Conservation (phyloP, 2,797 vertebrate species). For the Selene dorsalis region DNA sequence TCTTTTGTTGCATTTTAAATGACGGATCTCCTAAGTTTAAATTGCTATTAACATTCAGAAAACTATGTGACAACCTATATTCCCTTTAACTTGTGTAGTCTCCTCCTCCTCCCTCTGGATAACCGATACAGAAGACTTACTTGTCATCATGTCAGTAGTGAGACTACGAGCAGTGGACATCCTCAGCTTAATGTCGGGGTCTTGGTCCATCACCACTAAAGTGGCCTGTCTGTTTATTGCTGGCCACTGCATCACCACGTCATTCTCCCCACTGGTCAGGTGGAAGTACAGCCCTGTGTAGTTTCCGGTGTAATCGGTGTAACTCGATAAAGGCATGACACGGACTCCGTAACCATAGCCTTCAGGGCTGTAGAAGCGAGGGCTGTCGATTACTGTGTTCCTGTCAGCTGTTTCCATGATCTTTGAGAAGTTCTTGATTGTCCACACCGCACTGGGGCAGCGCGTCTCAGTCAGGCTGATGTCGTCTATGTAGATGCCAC, state of each 20-base stretch:
- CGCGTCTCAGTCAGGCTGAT: conserved; percentile 88
- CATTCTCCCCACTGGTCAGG: conserved; percentile 89
- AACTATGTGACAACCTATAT: no score
- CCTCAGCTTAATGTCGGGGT: conserved; percentile 85
- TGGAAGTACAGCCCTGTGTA: conserved; percentile 85
- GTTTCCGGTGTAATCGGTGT: conserved; percentile 77
- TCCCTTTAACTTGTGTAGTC: no score
- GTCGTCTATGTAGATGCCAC: conserved; percentile 90
- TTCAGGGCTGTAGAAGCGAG: conserved; percentile 90
- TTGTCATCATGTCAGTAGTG: conserved; percentile 80
- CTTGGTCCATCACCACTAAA: conserved; percentile 91
- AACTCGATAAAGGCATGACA: conserved; percentile 74
- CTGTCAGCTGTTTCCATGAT: conserved; percentile 70
- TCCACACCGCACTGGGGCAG: conserved; percentile 89
- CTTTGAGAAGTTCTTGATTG: conserved; percentile 85
- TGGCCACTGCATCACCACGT: conserved; percentile 91
- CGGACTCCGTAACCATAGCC: conserved; percentile 88
- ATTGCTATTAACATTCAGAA: no score
- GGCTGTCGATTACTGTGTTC: conserved; percentile 77
- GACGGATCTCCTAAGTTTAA: no score
- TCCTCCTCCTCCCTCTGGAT: background rate
- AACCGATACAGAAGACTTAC: conserved; percentile 53
- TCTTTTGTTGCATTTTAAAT: no score
- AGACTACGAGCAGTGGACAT: conserved; percentile 91
- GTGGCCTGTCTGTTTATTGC: conserved; percentile 87